These are phyloP conservation scores for Bubo scandiacus DNA, from an alignment of 2,113 vertebrate genomes.

Conservation along the genomic window DNA sequence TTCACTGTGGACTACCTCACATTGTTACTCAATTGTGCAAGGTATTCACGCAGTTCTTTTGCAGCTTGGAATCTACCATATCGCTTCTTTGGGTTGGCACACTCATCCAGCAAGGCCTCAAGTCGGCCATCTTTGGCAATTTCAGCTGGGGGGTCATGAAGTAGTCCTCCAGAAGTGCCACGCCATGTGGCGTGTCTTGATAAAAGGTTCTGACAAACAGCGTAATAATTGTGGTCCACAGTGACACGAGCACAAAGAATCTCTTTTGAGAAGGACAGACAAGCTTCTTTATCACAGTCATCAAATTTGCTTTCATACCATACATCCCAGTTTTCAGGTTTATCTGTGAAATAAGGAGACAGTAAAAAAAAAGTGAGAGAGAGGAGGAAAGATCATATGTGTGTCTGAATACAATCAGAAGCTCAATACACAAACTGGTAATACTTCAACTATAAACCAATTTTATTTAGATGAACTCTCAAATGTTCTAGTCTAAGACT, in stretches of 20 bases:
- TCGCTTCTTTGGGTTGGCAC: constrained; percentile 91
- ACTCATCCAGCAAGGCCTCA: constrained; percentile 91
- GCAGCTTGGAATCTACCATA: constrained; percentile 93
- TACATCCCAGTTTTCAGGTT: constrained; percentile 94
- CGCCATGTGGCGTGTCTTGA: constrained; percentile 94
- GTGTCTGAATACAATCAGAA: neutral
- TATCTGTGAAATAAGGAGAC: constrained; percentile 79
- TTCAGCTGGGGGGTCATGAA: constrained; percentile 91
- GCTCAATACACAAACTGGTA: neutral
- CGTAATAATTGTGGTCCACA: constrained; percentile 99
- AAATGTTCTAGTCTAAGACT: neutral
- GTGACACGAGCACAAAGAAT: constrained; percentile 92
- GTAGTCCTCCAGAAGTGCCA: constrained; percentile 93
- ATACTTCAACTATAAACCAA: neutral
- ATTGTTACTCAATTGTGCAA: constrained; percentile 86
- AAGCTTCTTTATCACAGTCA: constrained; percentile 97
- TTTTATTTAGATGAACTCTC: neutral
- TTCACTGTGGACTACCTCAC: constrained; percentile 84
- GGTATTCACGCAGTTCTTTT: constrained; percentile 91
- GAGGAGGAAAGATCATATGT: neutral
- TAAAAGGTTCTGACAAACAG: constrained; percentile 96
- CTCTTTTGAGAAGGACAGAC: constrained; percentile 97
- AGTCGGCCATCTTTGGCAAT: constrained; percentile 92
- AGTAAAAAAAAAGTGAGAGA: neutral
- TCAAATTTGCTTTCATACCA: constrained; percentile 99